phyloP scores from a whole-genome alignment of 2,888 invertebrate genomes.

The Scotopteryx bipunctaria region DNA sequence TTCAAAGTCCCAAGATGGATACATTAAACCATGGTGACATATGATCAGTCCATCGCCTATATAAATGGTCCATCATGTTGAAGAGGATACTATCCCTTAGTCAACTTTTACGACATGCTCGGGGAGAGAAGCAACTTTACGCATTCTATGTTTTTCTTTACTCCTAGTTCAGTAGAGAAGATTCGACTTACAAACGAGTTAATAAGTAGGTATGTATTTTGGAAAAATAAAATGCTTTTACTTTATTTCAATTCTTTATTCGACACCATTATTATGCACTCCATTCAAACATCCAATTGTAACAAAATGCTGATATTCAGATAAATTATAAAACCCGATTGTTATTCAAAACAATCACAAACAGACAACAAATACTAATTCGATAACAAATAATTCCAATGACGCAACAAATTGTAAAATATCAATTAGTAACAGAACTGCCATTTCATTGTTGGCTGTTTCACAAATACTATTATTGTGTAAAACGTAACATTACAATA shows the following conservation, averaged over 20 bases:
- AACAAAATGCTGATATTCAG: slow-evolving; percentile 72
- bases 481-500: not conserved
- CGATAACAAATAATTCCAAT: slow-evolving; percentile 8
- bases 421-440: not conserved
- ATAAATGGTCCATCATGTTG: no score
- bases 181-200: no score
- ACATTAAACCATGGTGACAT: no score
- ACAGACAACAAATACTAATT: slow-evolving; percentile 7
- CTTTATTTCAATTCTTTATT: slow-evolving; percentile 68
- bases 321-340: slow-evolving; percentile 1
- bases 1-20: no score
- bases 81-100: no score
- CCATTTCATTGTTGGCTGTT: not conserved
- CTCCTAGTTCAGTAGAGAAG: no score
- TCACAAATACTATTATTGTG: not conserved
- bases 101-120: no score
- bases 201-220: no score
- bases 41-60: no score
- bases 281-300: slow-evolving; percentile 78
- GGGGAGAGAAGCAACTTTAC: no score
- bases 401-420: slow-evolving; percentile 3
- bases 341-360: slow-evolving; percentile 4
- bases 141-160: no score
- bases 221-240: slow-evolving; percentile 34
- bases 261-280: slow-evolving; percentile 79